Evolutionary conservation across 2,113 vertebrate genomes (phyloP).

Genomic region (Nyctereutes procyonoides): DNA sequence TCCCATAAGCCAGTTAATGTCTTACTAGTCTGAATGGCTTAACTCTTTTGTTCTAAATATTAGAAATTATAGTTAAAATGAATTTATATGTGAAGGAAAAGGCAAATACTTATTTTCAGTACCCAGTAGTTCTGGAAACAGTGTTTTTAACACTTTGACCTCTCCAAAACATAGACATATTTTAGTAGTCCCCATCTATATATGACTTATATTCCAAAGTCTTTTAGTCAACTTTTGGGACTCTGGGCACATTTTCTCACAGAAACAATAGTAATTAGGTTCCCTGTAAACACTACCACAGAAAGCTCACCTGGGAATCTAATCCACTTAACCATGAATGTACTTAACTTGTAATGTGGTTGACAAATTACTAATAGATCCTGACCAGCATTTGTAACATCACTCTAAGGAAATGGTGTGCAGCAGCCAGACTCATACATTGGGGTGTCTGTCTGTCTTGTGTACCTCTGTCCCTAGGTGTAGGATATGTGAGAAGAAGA

Average conservation of each 20-base stretch:
- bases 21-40: conserved; percentile 71
- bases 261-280: conserved; percentile 16
- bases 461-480: conserved; percentile 12
- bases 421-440: not conserved
- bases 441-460: not conserved
- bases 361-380: conserved; percentile 17
- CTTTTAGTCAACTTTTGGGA: conserved; percentile 52
- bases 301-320: conserved; percentile 11
- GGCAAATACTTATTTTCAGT: conserved; percentile 57
- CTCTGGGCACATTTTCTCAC: conserved; percentile 46
- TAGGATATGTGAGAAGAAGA: not conserved
- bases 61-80: conserved; percentile 62
- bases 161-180: conserved; percentile 3
- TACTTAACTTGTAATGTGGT: not conserved
- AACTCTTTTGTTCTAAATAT: conserved; percentile 64
- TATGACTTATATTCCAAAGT: conserved; percentile 35
- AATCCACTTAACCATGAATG: conserved; percentile 29
- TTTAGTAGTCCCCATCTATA: not conserved
- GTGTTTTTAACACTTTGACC: conserved; percentile 51
- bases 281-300: not conserved
- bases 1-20: conserved; percentile 65
- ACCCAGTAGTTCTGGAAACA: conserved; percentile 45
- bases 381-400: conserved; percentile 41
- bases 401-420: not conserved
- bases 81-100: conserved; percentile 61